Evolutionary conservation across 2,888 invertebrate species (phyloP), one percentile per base, ranked within the genome.

Genomic region (Drosophila siamana): DNA sequence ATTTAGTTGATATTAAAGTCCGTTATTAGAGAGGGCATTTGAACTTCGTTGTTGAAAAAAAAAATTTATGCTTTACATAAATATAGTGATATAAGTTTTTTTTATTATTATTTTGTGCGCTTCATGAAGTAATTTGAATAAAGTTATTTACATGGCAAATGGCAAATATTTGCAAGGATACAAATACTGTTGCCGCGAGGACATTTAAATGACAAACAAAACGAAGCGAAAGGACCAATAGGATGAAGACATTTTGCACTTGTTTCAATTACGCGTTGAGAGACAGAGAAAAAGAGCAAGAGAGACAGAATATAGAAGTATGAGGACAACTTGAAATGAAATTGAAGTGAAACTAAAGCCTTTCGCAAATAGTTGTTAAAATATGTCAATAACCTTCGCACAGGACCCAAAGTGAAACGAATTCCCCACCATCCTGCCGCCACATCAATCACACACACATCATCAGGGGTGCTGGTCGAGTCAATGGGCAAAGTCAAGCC

Each of bases 351-450:
- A 84, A 84, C 83, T 84, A 84, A 84, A 84, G 83, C 81, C 86
- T 84, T 83, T 86, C 66, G 86, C 83, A 84, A 84, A 84, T 84
- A 84, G 83, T 84, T 86, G 83, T 86, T 84, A 86, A 84, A 86
- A 84, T 86, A 86, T 84, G 83, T 84, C 86, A 84, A 84, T 84
- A 84, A 86, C 86, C 83, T 77, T 71, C 59, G 60, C 61, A 43
- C 43, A 44, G 43, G 44, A 52, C 65, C 65, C 57, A 51, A 26
- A 55, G 11, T 8, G 36, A 43, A 54, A 41, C 54, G 4, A 7
- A 26, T 16, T 16, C 43, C 30, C 30, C 44, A n/a, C n/a, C n/a
- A n/a, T n/a, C n/a, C n/a, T n/a, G n/a, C n/a, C n/a, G n/a, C n/a
- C n/a, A n/a, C n/a, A n/a, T n/a, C n/a, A n/a, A n/a, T n/a, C n/a